A percentile compares a stretch with the other conserved stretches of the same genome.
Conservation (phyloP, 2,113 vertebrate genomes). For the Lepus europaeus region DNA sequence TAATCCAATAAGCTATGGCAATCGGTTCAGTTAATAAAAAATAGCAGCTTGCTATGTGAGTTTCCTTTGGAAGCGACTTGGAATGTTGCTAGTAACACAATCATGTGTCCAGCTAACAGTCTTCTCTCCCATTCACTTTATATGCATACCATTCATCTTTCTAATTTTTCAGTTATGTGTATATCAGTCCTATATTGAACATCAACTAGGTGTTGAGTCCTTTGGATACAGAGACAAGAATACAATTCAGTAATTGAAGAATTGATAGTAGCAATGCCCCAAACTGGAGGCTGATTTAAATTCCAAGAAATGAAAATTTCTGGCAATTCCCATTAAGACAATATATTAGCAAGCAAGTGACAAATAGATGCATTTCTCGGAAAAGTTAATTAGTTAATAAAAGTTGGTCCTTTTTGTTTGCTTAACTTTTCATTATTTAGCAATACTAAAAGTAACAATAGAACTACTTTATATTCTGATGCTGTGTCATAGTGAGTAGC, state of each 20-base stretch:
- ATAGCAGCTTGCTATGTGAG: neutral
- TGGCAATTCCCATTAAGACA: neutral
- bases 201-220: neutral
- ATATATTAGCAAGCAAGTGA: neutral
- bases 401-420: neutral
- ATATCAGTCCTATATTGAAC: neutral
- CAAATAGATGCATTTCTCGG: neutral
- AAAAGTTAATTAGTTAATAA: neutral
- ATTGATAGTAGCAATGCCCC: neutral
- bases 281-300: neutral
- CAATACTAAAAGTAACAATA: neutral
- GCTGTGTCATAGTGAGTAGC: neutral
- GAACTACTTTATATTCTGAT: slow-evolving; percentile 9
- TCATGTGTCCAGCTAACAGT: neutral
- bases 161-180: neutral
- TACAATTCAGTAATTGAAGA: neutral
- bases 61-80: neutral
- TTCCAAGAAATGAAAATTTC: neutral
- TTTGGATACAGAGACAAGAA: neutral
- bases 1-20: neutral
- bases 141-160: neutral
- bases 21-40: neutral
- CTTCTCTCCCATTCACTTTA: neutral
- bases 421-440: slow-evolving; percentile 23
- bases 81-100: neutral